A percentile compares a stretch with the other conserved stretches of the same genome.
Conservation (phyloP, 2,797 vertebrate species). For the Aulostomus chinensis region DNA sequence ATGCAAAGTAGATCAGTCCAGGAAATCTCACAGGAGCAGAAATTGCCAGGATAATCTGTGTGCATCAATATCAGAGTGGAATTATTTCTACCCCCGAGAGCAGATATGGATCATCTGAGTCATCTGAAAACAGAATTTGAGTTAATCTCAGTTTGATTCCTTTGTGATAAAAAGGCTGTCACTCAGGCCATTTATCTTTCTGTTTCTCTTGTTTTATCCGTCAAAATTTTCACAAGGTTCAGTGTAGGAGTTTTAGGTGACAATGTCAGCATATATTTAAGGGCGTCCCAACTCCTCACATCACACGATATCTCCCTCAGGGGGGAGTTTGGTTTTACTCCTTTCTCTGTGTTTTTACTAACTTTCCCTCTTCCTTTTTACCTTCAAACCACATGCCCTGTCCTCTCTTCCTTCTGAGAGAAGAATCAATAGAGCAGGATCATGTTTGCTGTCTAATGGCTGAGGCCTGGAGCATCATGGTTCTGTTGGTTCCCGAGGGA, state of each 20-base stretch:
- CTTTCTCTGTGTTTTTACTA: slow-evolving; percentile 10
- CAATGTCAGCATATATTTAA: too few species aligned
- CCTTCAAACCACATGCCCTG: slow-evolving; percentile 34
- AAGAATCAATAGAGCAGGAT: slow-evolving; percentile 79
- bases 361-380: slow-evolving; percentile 23
- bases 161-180: not conserved
- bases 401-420: slow-evolving; percentile 29
- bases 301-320: slow-evolving; percentile 15
- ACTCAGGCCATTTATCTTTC: not conserved
- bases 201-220: not conserved
- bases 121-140: slow-evolving; percentile 29
- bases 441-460: slow-evolving; percentile 76
- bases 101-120: slow-evolving; percentile 38
- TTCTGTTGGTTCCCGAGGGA: slow-evolving; percentile 66
- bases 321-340: slow-evolving; percentile 17
- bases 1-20: not conserved
- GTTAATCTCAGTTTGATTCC: slow-evolving; percentile 15
- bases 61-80: not conserved
- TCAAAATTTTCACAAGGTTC: not conserved
- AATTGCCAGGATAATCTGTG: too few species aligned
- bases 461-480: slow-evolving; percentile 41
- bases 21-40: slow-evolving; percentile 3
- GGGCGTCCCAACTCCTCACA: slow-evolving; percentile 7
- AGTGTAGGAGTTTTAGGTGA: not conserved
- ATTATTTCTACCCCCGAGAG: slow-evolving; percentile 20